Evolutionary conservation across 2,113 vertebrate species (phyloP).

Genomic region (Dissostichus mawsoni): DNA sequence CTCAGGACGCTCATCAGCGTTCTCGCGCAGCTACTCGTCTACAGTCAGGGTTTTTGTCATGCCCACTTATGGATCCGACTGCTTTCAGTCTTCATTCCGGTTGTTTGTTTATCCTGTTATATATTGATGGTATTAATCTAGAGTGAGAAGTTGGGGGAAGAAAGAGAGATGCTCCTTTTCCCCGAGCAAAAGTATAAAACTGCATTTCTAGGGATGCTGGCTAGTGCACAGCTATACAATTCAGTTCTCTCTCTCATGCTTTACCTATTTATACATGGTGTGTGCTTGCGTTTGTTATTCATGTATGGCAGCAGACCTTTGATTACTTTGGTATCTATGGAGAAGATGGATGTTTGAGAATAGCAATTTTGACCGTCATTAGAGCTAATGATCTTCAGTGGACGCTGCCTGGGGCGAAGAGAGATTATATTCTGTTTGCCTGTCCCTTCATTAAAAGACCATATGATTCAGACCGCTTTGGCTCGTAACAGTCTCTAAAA

Average conservation of each 20-base stretch:
- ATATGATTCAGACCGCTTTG: slow-evolving; percentile 35
- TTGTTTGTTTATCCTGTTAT: slow-evolving; percentile 30
- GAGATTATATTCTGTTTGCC: slow-evolving; percentile 24
- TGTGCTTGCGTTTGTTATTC: slow-evolving; percentile 28
- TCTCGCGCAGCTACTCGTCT: slow-evolving; percentile 40
- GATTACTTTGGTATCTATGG: background rate
- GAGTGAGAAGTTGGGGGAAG: background rate
- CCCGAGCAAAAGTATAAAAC: slow-evolving; percentile 7
- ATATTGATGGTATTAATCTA: slow-evolving; percentile 39
- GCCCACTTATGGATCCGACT: slow-evolving; percentile 40
- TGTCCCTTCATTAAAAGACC: slow-evolving; percentile 48
- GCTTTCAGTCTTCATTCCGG: slow-evolving; percentile 34
- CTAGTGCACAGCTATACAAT: background rate
- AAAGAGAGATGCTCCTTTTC: background rate
- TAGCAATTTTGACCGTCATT: slow-evolving; percentile 52
- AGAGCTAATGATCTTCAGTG: slow-evolving; percentile 38
- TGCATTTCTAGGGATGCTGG: background rate
- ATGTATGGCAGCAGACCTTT: slow-evolving; percentile 1
- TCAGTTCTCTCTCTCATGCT: background rate
- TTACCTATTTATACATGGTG: background rate
- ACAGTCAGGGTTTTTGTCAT: slow-evolving; percentile 37
- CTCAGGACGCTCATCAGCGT: slow-evolving; percentile 65
- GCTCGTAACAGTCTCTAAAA: slow-evolving; percentile 33
- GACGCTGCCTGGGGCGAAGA: slow-evolving; percentile 24
- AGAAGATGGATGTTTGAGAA: slow-evolving; percentile 52